phyloP scores from a whole-genome alignment of 2,888 invertebrate species.

The Pheosia tremula region DNA sequence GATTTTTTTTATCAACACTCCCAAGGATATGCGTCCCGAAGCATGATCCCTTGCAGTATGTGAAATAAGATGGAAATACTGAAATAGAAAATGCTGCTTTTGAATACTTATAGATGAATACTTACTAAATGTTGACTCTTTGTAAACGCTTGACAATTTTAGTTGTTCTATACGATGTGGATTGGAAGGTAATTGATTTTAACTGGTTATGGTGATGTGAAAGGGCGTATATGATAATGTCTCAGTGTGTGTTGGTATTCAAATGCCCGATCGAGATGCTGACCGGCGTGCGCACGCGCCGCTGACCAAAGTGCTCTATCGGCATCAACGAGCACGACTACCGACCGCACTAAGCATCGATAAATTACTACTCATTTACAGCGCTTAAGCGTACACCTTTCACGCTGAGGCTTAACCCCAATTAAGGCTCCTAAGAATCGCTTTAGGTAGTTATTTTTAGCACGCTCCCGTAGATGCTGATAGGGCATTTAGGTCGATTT shows the following conservation, averaged over 20 bases:
- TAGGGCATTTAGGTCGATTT: conserved; percentile 80
- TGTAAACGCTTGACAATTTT: conserved; percentile 81
- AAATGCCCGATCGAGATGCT: conserved; percentile 87
- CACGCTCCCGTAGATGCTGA: conserved; percentile 83
- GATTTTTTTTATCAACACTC: conserved; percentile 45
- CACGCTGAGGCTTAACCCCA: conserved; percentile 62
- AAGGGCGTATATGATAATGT: conserved; percentile 77
- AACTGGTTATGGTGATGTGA: conserved; percentile 82
- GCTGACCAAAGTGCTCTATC: conserved; percentile 78
- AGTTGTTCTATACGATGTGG: conserved; percentile 81
- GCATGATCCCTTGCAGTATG: conserved; percentile 82
- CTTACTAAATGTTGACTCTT: conserved; percentile 81
- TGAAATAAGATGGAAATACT: conserved; percentile 56
- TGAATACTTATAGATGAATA: conserved; percentile 64
- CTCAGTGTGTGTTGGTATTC: conserved; percentile 89
- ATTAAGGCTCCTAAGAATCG: conserved; percentile 65
- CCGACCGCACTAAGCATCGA: conserved; percentile 70
- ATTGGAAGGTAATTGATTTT: conserved; percentile 83
- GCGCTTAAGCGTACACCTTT: conserved; percentile 57
- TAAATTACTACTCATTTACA: conserved; percentile 33
- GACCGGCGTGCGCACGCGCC: conserved; percentile 71
- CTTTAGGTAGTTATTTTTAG: conserved; percentile 75
- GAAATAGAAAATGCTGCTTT: conserved; percentile 75
- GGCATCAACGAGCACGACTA: conserved; percentile 75
- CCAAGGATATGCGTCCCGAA: conserved; percentile 66